A percentile compares a stretch with the other conserved stretches of the same genome.
These are phyloP conservation scores for Mamestra configurata DNA, from an alignment of 1,140 invertebrate genomes.

Conservation along the genomic window DNA sequence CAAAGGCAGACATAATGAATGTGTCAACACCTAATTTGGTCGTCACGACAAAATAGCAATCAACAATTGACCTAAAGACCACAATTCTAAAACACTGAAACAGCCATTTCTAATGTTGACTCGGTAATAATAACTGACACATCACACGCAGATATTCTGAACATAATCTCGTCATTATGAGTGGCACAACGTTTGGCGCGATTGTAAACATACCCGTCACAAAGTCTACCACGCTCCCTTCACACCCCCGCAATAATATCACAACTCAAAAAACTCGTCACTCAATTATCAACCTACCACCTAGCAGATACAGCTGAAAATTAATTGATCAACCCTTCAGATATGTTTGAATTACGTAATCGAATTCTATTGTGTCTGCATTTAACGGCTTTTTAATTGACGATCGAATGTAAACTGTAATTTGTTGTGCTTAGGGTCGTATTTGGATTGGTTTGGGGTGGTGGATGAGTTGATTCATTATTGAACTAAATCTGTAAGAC, in stretches of 20 bases:
- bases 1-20: too few species aligned
- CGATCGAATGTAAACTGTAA: slow-evolving; percentile 7
- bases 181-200: slow-evolving; percentile 36
- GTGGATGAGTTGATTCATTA: slow-evolving; percentile 39
- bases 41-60: neutral
- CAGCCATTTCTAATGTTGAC: slow-evolving; percentile 10
- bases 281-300: slow-evolving; percentile 33
- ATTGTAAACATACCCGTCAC: slow-evolving; percentile 49
- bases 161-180: slow-evolving; percentile 52
- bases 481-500: slow-evolving; percentile 36
- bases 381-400: slow-evolving; percentile 46
- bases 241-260: neutral
- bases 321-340: slow-evolving; percentile 24
- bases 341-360: slow-evolving; percentile 45
- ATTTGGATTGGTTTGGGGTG: neutral
- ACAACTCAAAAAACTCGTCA: slow-evolving; percentile 6
- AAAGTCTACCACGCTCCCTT: slow-evolving; percentile 41
- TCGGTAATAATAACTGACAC: slow-evolving; percentile 46
- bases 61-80: slow-evolving; percentile 3
- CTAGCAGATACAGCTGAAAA: slow-evolving; percentile 17
- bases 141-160: slow-evolving; percentile 46
- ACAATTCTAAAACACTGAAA: neutral
- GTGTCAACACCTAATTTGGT: neutral
- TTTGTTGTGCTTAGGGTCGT: neutral
- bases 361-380: slow-evolving; percentile 44